Base-by-base conservation (phyloP, 2,113 vertebrate genomes). In the Poecilia latipinna region DNA sequence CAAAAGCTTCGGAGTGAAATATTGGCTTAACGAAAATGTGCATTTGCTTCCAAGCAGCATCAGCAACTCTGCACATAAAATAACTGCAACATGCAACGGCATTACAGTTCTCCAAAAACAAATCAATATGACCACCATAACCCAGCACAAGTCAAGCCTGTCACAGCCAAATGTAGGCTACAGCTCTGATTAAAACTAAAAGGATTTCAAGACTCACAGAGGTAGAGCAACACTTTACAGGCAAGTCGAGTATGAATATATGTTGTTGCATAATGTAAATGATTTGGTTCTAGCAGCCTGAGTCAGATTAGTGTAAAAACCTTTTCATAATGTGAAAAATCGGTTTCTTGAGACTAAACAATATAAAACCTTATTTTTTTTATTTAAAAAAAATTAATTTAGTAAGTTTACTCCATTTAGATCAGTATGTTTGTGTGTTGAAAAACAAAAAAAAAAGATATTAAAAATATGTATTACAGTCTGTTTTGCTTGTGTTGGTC, bases 1-100 rank as follows among this genome's bases (percentile, higher is more conserved):
- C 32, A n/a, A 61, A 74, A 61, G 28, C 44, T 39, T 44, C 29
- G 72, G 44, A 75, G 70, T 71, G 77, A 72, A 83, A 82, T 80
- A 82, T 78, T 77, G 77, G 63, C 70, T 82, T 64, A 66, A 74
- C 61, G 79, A 51, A 75, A 80, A 54, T 15, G 37, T 54, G 31
- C 80, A 42, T 64, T 42, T 83, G 73, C 37, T 51, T 62, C 28
- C 65, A 22, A 89, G 86, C 85, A 83, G 75, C 80, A 78, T 90
- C 90, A 91, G 88, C 83, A 89, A 31, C 67, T 86, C 51, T 74
- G 82, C 74, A 74, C 68, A 75, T 80, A 68, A 72, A 84, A 81
- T 35, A 73, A 75, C 22, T 66, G 80, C 54, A 70, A 11, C 75
- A 62, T 82, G 82, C 42, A 81, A 70, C 70, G 61, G 83, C 75